Evolutionary conservation across 2,797 vertebrate species (phyloP).

Genomic region (Masticophis lateralis): DNA sequence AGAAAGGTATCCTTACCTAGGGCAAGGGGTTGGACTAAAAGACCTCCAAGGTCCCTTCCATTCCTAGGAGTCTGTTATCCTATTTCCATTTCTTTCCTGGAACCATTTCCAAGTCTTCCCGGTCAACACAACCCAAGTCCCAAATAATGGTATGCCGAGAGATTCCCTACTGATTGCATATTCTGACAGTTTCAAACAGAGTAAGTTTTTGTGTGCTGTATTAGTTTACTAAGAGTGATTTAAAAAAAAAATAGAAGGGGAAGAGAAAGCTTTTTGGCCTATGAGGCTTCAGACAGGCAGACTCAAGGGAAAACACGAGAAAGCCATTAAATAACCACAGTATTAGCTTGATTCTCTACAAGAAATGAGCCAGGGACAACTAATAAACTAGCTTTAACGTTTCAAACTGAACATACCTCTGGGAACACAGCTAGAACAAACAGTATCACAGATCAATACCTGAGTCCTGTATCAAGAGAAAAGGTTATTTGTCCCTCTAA

Average conservation of each 20-base stretch:
- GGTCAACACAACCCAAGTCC: conserved; percentile 33
- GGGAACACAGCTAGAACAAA: conserved; percentile 91
- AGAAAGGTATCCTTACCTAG: not conserved
- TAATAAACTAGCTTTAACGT: conserved; percentile 93
- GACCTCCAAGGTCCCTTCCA: not conserved
- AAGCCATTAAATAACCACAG: conserved; percentile 99
- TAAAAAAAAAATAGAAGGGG: conserved; percentile 56
- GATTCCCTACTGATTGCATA: conserved; percentile 68
- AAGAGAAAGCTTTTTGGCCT: conserved; percentile 82
- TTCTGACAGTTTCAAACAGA: conserved; percentile 77
- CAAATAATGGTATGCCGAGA: conserved; percentile 53
- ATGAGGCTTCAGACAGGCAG: conserved; percentile 88
- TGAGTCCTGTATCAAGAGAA: conserved; percentile 92
- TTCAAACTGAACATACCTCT: conserved; percentile 84
- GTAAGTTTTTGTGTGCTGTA: conserved; percentile 73
- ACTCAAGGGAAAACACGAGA: conserved; percentile 96
- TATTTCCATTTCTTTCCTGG: not conserved
- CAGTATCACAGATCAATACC: conserved; percentile 95
- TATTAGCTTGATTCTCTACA: conserved; percentile 94
- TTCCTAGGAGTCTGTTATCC: not conserved
- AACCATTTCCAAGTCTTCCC: not conserved
- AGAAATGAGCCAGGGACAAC: conserved; percentile 89
- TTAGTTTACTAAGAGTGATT: conserved; percentile 80
- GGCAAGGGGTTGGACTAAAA: not conserved
- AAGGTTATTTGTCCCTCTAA: conserved; percentile 90